A percentile compares a stretch with the other conserved stretches of the same genome.
phyloP scores from a whole-genome alignment of 37 sponge, comb jelly and placozoan genomes.

The Spongilla lacustris region DNA sequence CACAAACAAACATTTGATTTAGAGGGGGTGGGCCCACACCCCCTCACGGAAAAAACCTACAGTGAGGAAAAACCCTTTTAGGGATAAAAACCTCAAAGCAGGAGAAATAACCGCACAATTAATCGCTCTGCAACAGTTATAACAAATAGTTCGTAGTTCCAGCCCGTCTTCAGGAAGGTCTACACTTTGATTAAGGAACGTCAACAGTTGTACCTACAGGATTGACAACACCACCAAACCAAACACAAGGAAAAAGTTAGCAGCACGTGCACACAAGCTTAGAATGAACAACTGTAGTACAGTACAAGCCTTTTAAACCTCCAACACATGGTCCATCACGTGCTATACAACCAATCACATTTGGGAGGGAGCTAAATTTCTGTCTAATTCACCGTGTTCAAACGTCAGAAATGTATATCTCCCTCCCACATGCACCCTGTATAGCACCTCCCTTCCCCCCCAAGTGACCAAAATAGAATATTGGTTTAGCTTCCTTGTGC shows the following conservation, averaged over 20 bases:
- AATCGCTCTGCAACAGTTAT: neutral
- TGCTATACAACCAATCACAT: neutral
- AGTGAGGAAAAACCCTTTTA: neutral
- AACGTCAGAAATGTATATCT: neutral
- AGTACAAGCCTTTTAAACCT: neutral
- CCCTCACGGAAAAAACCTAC: neutral
- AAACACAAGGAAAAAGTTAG: neutral
- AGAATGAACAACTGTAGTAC: neutral
- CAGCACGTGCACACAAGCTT: neutral
- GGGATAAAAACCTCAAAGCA: neutral
- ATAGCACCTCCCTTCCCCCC: neutral
- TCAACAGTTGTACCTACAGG: neutral
- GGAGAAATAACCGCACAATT: neutral
- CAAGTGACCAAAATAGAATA: neutral
- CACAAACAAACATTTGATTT: too few relatives aligned
- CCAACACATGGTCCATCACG: neutral
- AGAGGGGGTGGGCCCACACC: neutral
- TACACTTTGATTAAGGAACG: neutral
- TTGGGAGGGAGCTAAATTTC: constrained; percentile 1
- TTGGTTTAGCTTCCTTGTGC: neutral
- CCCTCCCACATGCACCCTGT: neutral
- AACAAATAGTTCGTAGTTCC: neutral
- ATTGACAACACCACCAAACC: neutral
- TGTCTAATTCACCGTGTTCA: neutral
- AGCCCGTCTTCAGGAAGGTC: neutral